phyloP scores from a whole-genome alignment of 1,140 invertebrate species.

The Adelges cooleyi region DNA sequence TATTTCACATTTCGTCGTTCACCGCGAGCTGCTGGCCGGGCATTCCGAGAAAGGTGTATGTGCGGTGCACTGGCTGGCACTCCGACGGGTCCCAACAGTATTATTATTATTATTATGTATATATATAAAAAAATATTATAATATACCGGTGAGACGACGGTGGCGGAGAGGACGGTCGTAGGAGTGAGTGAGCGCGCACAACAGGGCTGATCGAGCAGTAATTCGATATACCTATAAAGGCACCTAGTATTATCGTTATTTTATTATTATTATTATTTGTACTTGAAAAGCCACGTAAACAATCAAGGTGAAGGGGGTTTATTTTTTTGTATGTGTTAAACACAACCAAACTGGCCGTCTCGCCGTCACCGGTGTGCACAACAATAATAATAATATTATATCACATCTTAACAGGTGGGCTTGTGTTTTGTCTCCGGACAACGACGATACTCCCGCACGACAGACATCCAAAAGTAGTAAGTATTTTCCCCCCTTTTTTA shows the following conservation, averaged over 20 bases:
- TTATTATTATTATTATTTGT: too few relatives aligned
- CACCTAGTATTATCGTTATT: too few relatives aligned
- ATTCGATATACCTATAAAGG: conserved; percentile 15
- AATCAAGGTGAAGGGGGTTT: conserved; percentile 9
- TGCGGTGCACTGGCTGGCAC: too few relatives aligned
- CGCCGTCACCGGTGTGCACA: not conserved
- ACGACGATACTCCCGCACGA: too few relatives aligned
- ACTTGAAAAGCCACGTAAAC: conserved; percentile 22
- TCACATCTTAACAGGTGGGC: conserved; percentile 18
- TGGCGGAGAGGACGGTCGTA: not conserved
- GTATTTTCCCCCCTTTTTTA: too few relatives aligned
- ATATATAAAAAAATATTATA: too few relatives aligned
- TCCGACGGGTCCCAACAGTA: not conserved
- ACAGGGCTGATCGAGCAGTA: conserved; percentile 18
- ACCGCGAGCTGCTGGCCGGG: conserved; percentile 2
- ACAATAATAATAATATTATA: too few relatives aligned
- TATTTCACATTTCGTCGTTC: too few relatives aligned
- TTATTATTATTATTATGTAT: too few relatives aligned
- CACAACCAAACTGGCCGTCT: not conserved
- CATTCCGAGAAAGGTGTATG: conserved; percentile 16
- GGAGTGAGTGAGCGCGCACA: not conserved
- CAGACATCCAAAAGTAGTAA: too few relatives aligned
- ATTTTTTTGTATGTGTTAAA: not conserved
- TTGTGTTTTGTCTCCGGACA: conserved; percentile 12
- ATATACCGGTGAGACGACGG: not conserved